phyloP scores from a whole-genome alignment of 1,140 invertebrate species.

The Ostrea denselamellosa region DNA sequence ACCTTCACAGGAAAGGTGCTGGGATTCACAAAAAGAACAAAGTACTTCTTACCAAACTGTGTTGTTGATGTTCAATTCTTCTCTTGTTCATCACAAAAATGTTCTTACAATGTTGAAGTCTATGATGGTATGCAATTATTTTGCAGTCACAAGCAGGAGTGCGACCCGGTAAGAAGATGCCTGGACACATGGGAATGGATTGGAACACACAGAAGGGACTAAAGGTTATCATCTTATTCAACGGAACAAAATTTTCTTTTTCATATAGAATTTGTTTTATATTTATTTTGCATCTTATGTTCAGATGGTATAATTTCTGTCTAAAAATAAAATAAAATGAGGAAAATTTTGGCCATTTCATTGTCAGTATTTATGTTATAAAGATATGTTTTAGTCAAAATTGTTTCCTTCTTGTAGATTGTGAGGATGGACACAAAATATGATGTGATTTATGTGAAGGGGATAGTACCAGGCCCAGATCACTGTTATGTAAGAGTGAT shows the following conservation, averaged over 20 bases:
- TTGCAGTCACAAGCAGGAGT: slow-evolving; percentile 87
- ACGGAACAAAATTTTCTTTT: background rate
- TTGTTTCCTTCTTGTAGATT: slow-evolving; percentile 82
- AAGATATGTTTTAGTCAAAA: background rate
- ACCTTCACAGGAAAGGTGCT: too few relatives aligned
- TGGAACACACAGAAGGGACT: slow-evolving; percentile 86
- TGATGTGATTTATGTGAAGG: slow-evolving; percentile 93
- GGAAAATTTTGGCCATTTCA: background rate
- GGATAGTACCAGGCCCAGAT: slow-evolving; percentile 89
- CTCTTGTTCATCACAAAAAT: too few relatives aligned
- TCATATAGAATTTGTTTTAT: background rate
- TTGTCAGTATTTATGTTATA: background rate
- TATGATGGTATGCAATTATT: background rate
- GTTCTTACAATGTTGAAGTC: background rate
- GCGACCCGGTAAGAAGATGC: slow-evolving; percentile 97
- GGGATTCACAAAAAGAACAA: too few relatives aligned
- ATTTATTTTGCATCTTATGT: background rate
- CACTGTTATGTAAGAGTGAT: slow-evolving; percentile 90
- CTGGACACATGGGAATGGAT: slow-evolving; percentile 95
- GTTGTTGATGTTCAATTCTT: too few relatives aligned
- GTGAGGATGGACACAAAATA: slow-evolving; percentile 95
- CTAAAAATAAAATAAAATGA: background rate
- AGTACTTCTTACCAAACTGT: too few relatives aligned
- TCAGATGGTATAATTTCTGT: background rate
- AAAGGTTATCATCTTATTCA: slow-evolving; percentile 80